Percentiles rank a stretch among this genome's conserved stretches.
phyloP scores from a whole-genome alignment of 2,888 invertebrate genomes.

The Horisme vitalbata region DNA sequence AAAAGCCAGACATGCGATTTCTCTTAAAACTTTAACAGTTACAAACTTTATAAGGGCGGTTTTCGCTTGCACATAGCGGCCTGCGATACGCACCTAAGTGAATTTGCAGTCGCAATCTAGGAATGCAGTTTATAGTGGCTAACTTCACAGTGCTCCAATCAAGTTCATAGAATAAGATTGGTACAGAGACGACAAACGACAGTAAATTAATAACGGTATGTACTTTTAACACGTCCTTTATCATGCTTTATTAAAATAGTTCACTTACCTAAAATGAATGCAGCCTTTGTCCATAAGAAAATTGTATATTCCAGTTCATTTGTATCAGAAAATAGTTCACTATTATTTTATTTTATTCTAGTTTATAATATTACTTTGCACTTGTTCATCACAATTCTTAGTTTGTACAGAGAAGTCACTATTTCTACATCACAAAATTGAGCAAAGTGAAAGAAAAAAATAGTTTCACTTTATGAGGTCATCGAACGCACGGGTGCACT shows the following conservation, averaged over 20 bases:
- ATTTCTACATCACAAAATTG: slow-evolving; percentile 77
- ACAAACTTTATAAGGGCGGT: slow-evolving; percentile 32
- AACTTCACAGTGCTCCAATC: slow-evolving; percentile 69
- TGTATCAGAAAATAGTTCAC: slow-evolving; percentile 54
- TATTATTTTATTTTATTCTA: slow-evolving; percentile 57
- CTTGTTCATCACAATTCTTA: slow-evolving; percentile 73
- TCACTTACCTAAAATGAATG: slow-evolving; percentile 62
- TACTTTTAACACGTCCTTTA: slow-evolving; percentile 28
- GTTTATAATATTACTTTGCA: slow-evolving; percentile 67
- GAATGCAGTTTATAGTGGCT: slow-evolving; percentile 62
- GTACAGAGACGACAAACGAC: slow-evolving; percentile 58
- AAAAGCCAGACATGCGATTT: slow-evolving; percentile 45
- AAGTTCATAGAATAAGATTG: slow-evolving; percentile 82
- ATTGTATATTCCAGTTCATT: slow-evolving; percentile 41
- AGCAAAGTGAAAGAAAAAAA: slow-evolving; percentile 67
- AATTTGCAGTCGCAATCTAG: slow-evolving; percentile 63
- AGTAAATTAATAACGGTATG: slow-evolving; percentile 38
- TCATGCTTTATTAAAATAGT: slow-evolving; percentile 20
- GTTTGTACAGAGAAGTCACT: slow-evolving; percentile 76
- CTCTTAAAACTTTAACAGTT: slow-evolving; percentile 38
- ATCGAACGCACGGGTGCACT: slow-evolving; percentile 56
- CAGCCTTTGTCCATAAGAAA: slow-evolving; percentile 66
- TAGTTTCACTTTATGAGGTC: slow-evolving; percentile 68
- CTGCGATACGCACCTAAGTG: slow-evolving; percentile 54
- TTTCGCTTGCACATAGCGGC: slow-evolving; percentile 51